Conservation (phyloP, 1,140 invertebrate species). For the Solen grandis region DNA sequence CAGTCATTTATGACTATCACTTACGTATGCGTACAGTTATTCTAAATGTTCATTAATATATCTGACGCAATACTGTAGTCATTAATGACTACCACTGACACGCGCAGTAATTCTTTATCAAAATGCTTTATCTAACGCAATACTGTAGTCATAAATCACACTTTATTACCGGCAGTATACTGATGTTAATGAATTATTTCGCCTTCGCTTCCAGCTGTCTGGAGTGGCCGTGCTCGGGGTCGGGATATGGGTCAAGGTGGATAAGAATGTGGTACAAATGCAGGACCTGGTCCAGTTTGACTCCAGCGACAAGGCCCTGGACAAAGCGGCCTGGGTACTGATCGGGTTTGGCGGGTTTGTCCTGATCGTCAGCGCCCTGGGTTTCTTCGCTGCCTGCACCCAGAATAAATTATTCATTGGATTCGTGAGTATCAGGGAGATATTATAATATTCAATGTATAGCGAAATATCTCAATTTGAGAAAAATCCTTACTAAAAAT, state of each 20-base stretch:
- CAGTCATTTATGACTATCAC: no score
- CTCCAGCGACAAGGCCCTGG: constrained; percentile 81
- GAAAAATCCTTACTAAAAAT: no score
- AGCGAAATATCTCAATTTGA: neutral
- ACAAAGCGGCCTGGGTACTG: constrained; percentile 81
- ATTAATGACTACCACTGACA: no score
- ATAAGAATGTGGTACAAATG: constrained; percentile 86
- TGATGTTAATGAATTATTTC: no score
- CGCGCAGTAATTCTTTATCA: no score
- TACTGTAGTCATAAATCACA: no score
- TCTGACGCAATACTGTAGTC: no score
- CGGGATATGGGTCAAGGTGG: constrained; percentile 87
- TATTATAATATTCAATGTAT: neutral
- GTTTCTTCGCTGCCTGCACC: constrained; percentile 91
- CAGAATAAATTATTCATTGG: constrained; percentile 90
- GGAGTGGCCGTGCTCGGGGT: constrained; percentile 86
- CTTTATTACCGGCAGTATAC: no score
- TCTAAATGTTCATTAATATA: no score
- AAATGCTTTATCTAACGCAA: no score
- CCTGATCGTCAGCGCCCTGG: constrained; percentile 91
- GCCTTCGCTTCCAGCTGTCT: constrained; percentile 86
- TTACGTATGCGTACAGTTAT: no score
- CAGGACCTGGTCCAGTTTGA: constrained; percentile 64
- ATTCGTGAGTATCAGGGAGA: constrained; percentile 81
- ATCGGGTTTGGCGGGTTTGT: constrained; percentile 89